Evolutionary conservation across 2,113 vertebrate genomes (phyloP), one percentile per base, ranked within the genome.

Genomic region (Anser cygnoides): DNA sequence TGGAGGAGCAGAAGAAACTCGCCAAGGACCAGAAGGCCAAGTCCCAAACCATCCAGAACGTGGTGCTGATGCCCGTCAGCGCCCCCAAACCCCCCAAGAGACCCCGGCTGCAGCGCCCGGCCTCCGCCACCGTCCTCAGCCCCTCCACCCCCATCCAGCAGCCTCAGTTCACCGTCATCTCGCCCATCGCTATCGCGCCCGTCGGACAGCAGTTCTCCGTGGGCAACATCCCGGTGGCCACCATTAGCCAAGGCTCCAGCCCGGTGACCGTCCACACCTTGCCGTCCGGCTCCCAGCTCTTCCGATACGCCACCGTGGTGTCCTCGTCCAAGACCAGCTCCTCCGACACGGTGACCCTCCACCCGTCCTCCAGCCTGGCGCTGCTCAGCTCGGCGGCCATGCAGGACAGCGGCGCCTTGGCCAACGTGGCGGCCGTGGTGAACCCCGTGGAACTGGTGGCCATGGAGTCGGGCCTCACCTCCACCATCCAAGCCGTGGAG

Each of bases 1-100:
- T 99, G 96, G 99, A 99, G 75, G 99, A 99, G 46, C 99, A 99
- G 97, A 99, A 97, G 96, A 99, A 98, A 96, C 98, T 99, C 80
- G 97, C 98, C 96, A 97, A 98, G 96, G 97, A 98, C 96, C 97
- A 98, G 90, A 98, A 98, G 79, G 96, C 98, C 7, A 98, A 97
- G 89, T 98, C 99, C 4, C 99, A 99, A 85, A 97, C 98, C 0
- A 96, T 98, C 93, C 99, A 99, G 97, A 99, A 97, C 10, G 98
- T 98, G 91, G 97, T 98, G 43, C 93, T 98, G 74, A 98, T 98
- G 97, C 98, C 98, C 0, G 95, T 99, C 89, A 98, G 97, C 5
- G 96, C 97, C 37, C 98, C 98, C 44, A 97, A 98, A 49, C 98
- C 97, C 43, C 97, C 98, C 16, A 99, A 99, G 92, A 97, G 99